Evolutionary conservation across 1,140 invertebrate genomes (phyloP).

Genomic region (Heliconius congener): DNA sequence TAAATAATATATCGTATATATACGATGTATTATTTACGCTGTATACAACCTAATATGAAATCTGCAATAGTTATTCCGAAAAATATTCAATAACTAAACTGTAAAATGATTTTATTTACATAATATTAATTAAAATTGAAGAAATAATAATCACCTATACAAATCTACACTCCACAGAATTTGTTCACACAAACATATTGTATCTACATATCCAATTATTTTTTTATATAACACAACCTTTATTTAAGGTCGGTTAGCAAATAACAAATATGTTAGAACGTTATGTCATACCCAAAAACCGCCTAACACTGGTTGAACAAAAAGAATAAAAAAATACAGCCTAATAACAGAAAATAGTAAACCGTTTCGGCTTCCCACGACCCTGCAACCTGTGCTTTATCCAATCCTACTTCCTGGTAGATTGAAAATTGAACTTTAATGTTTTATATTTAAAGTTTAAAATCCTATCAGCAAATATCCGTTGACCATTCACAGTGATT

Average conservation of each 20-base stretch:
- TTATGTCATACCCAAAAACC: constrained; percentile 4
- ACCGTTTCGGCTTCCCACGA: constrained; percentile 73
- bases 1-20: no score
- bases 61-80: no score
- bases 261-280: background rate
- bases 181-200: no score
- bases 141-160: background rate
- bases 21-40: no score
- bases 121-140: background rate
- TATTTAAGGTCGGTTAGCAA: background rate
- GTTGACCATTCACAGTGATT: constrained; percentile 59
- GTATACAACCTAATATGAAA: no score
- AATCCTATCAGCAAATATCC: constrained; percentile 41
- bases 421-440: constrained; percentile 46
- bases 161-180: background rate
- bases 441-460: constrained; percentile 36
- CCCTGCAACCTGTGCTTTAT: constrained; percentile 73
- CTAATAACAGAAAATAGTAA: constrained; percentile 65
- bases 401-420: constrained; percentile 75
- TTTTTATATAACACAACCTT: constrained; percentile 6
- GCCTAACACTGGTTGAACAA: constrained; percentile 11
- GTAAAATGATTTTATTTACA: background rate
- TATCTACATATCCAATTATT: background rate
- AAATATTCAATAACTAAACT: no score
- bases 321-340: constrained; percentile 2